Conservation (phyloP, 2,797 vertebrate genomes). For the Eremophila alpestris region DNA sequence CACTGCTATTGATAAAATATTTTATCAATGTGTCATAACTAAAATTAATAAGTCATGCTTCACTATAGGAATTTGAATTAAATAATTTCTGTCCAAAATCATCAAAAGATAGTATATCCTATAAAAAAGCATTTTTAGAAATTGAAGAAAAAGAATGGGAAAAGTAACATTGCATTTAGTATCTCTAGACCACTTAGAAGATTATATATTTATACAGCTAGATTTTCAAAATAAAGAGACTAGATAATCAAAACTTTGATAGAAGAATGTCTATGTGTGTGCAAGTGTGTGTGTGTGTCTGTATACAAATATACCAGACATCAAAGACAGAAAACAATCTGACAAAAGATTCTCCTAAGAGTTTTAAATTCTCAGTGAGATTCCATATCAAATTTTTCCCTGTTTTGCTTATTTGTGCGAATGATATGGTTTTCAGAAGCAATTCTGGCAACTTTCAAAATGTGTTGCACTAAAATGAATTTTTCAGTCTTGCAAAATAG, state of each 20-base stretch:
- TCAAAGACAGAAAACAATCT: neutral
- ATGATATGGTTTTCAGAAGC: neutral
- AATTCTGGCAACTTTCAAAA: neutral
- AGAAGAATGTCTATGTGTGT: neutral
- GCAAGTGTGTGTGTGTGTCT: neutral
- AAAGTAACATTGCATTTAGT: neutral
- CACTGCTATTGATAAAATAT: neutral
- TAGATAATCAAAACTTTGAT: neutral
- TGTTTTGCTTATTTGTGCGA: neutral
- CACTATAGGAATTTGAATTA: neutral
- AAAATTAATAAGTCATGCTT: neutral
- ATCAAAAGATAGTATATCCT: neutral
- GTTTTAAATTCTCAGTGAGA: neutral
- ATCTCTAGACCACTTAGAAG: neutral
- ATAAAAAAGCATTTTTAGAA: neutral
- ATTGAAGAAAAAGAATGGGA: neutral
- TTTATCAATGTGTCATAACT: neutral
- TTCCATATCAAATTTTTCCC: neutral
- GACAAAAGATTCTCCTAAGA: rapidly evolving
- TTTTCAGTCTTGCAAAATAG: neutral
- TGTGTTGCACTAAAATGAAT: neutral
- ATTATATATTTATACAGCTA: neutral
- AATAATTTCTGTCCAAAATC: neutral
- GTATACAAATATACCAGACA: too few relatives aligned
- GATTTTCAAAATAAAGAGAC: neutral